Percentiles rank a stretch among this genome's conserved stretches.
Evolutionary conservation across 2,888 invertebrate species (phyloP).

Genomic region (Rhamphomyia laevipes): DNA sequence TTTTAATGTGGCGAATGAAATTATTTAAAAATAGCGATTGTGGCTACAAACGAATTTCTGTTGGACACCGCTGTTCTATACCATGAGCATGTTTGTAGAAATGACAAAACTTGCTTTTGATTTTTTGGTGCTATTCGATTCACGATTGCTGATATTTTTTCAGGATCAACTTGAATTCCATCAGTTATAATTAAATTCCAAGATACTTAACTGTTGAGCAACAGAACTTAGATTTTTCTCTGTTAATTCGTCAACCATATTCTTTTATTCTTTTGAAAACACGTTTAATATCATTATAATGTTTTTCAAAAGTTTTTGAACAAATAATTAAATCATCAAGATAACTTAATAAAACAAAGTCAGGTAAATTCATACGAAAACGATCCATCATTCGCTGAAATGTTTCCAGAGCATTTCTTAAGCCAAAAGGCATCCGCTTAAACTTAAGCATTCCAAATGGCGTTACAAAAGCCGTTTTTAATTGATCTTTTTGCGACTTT

Average conservation of each 20-base stretch:
- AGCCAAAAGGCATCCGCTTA: constrained; percentile 24
- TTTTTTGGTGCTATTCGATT: constrained; percentile 15
- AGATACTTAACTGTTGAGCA: constrained; percentile 4
- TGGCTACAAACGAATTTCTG: too few relatives aligned
- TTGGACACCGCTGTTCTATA: too few relatives aligned
- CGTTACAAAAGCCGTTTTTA: constrained; percentile 24
- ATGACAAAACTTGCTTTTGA: too few relatives aligned
- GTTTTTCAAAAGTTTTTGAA: constrained; percentile 15
- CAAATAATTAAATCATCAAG: constrained; percentile 21
- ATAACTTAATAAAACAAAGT: constrained; percentile 14
- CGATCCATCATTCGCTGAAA: constrained; percentile 12
- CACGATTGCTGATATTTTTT: constrained; percentile 1
- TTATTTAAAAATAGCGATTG: too few relatives aligned
- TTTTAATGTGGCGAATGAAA: too few relatives aligned
- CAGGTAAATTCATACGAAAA: constrained; percentile 2
- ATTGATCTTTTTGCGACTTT: constrained; percentile 6
- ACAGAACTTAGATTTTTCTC: too few relatives aligned
- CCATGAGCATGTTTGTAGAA: too few relatives aligned
- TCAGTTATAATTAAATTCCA: background rate
- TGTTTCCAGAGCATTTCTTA: constrained; percentile 22
- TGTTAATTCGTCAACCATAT: constrained; percentile 14
- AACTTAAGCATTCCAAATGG: constrained; percentile 23
- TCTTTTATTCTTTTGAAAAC: constrained; percentile 18
- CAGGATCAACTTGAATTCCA: constrained; percentile 4
- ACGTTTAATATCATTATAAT: constrained; percentile 17